Conservation (phyloP, 2,113 vertebrate species). For the Eurypyga helias region DNA sequence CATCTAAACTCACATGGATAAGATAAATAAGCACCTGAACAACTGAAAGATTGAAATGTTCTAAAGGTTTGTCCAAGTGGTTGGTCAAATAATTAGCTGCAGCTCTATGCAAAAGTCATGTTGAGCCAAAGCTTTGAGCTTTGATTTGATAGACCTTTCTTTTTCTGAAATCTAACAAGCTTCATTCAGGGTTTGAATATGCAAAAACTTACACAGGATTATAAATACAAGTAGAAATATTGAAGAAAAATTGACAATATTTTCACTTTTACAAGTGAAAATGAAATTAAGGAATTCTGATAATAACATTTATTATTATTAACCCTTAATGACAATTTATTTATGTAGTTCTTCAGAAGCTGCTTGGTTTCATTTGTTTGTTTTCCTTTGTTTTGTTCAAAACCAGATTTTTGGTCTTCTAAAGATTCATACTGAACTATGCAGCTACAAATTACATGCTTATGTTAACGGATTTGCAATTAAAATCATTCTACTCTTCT, state of each 20-base stretch:
- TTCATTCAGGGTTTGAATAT: slow-evolving; percentile 64
- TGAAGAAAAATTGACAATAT: neutral
- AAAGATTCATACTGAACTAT: slow-evolving; percentile 40
- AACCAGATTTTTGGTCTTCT: slow-evolving; percentile 22
- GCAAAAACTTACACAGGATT: slow-evolving; percentile 54
- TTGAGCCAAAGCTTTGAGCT: slow-evolving; percentile 55
- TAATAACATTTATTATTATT: neutral
- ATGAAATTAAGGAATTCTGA: neutral
- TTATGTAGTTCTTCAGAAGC: slow-evolving; percentile 28
- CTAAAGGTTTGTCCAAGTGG: neutral
- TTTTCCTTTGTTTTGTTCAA: neutral
- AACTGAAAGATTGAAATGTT: neutral
- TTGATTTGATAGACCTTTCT: slow-evolving; percentile 46
- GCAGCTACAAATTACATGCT: slow-evolving; percentile 43
- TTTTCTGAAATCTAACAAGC: slow-evolving; percentile 39
- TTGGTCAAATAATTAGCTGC: slow-evolving; percentile 31
- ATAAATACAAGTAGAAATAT: neutral
- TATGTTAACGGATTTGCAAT: slow-evolving; percentile 25
- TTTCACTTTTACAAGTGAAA: slow-evolving; percentile 18
- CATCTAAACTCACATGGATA: neutral
- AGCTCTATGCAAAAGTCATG: slow-evolving; percentile 39
- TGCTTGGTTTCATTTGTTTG: slow-evolving; percentile 21
- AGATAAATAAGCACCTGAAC: neutral
- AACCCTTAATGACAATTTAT: neutral
- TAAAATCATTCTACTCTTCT: slow-evolving; percentile 22